Evolutionary conservation across 2,888 invertebrate genomes (phyloP).

Genomic region (Phasia obesa): DNA sequence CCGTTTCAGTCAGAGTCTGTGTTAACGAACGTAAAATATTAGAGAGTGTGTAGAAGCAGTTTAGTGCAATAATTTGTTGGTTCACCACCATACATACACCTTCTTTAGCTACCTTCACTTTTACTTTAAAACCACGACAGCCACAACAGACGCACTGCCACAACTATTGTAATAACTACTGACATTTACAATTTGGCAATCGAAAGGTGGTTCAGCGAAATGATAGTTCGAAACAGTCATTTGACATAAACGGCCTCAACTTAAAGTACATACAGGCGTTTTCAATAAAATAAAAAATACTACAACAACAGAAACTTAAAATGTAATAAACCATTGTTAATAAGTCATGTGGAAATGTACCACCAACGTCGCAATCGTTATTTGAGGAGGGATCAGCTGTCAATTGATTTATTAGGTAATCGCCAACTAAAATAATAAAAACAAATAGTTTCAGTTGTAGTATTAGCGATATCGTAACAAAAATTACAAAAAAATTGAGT

Average conservation of each 20-base stretch:
- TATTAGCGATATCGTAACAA: not conserved
- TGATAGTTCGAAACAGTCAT: slow-evolving; percentile 37
- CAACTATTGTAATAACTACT: slow-evolving; percentile 41
- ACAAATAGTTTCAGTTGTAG: not conserved
- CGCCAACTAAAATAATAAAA: slow-evolving; percentile 50
- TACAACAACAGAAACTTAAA: slow-evolving; percentile 28
- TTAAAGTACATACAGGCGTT: not conserved
- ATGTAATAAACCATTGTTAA: slow-evolving; percentile 52
- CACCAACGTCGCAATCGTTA: slow-evolving; percentile 54
- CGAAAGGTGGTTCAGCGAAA: slow-evolving; percentile 51
- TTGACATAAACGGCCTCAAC: slow-evolving; percentile 36
- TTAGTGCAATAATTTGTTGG: slow-evolving; percentile 8
- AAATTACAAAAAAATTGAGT: not conserved
- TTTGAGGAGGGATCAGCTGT: slow-evolving; percentile 43
- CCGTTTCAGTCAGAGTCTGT: slow-evolving; percentile 41
- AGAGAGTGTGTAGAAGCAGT: slow-evolving; percentile 38
- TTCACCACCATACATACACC: slow-evolving; percentile 41
- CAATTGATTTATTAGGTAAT: slow-evolving; percentile 68
- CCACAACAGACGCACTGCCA: slow-evolving; percentile 36
- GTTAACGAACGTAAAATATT: slow-evolving; percentile 42
- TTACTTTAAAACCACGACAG: slow-evolving; percentile 14
- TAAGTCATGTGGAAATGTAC: slow-evolving; percentile 61
- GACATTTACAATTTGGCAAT: slow-evolving; percentile 51
- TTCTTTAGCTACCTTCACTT: slow-evolving; percentile 65
- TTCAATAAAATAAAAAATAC: slow-evolving; percentile 25